Percentiles rank a stretch among this genome's conserved stretches.
Evolutionary conservation across 2,797 vertebrate species (phyloP).

Genomic region (Enteromius anoplus): DNA sequence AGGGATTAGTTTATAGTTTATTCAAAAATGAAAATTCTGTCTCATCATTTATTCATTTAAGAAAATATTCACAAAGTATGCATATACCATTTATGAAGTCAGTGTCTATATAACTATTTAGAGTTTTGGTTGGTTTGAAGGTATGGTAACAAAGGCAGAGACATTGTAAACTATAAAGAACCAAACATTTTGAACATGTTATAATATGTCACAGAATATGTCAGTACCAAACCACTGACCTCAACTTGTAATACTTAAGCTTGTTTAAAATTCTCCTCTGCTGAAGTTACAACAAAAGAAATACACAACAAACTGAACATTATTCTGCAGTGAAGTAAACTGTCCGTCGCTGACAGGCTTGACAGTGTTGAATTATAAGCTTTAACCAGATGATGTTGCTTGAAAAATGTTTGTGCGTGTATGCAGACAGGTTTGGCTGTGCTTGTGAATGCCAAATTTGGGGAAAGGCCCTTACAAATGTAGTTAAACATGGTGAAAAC

Average conservation of each 20-base stretch:
- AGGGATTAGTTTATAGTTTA: background rate
- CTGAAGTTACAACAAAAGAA: conserved; percentile 10
- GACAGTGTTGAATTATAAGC: background rate
- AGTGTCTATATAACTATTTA: background rate
- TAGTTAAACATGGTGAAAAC: background rate
- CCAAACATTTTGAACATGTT: conserved; percentile 12
- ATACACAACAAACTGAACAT: background rate
- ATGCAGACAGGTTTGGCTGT: background rate
- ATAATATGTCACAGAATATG: background rate
- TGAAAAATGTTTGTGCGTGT: background rate
- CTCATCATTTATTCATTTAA: background rate
- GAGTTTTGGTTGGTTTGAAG: background rate
- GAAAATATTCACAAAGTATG: background rate
- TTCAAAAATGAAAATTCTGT: background rate
- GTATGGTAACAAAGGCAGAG: background rate
- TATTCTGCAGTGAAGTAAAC: background rate
- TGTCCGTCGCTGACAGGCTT: background rate
- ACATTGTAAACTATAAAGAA: conserved; percentile 5
- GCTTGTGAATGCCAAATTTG: background rate
- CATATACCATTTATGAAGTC: background rate
- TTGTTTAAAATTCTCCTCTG: conserved; percentile 14
- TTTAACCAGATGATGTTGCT: conserved; percentile 1
- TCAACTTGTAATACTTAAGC: background rate
- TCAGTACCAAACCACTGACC: conserved; percentile 10
- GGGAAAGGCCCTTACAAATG: background rate